phyloP scores from a whole-genome alignment of 1,140 invertebrate species.

The Drosophila sechellia region DNA sequence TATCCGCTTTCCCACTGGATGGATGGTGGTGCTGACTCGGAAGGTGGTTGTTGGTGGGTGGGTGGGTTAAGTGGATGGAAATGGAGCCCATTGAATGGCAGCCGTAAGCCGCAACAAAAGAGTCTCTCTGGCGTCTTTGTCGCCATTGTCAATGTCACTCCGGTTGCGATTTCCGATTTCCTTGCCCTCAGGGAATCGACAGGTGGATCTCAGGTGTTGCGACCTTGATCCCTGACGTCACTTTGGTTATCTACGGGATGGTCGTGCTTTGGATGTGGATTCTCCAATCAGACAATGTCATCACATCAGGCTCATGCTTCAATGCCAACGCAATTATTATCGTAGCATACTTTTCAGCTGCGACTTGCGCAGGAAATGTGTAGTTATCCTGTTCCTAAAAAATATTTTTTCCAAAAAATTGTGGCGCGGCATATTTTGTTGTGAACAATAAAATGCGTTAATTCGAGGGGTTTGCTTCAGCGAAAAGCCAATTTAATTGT shows the following conservation, averaged over 20 bases:
- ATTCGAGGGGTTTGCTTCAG: background rate
- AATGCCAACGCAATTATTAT: background rate
- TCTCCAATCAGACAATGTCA: conserved; percentile 1
- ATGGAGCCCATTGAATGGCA: conserved; percentile 15
- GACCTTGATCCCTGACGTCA: conserved; percentile 10
- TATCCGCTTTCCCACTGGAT: conserved; percentile 36
- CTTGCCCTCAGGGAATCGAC: conserved; percentile 25
- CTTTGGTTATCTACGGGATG: background rate
- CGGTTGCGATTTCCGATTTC: background rate
- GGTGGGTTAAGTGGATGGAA: background rate
- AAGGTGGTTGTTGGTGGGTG: background rate
- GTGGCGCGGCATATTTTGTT: background rate
- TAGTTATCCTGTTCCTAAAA: no score
- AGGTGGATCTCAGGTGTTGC: conserved; percentile 15
- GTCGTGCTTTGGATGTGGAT: background rate
- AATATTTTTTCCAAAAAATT: no score
- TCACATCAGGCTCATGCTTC: background rate
- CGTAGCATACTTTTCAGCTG: conserved; percentile 12
- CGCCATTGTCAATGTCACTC: conserved; percentile 8
- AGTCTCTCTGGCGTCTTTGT: conserved; percentile 1
- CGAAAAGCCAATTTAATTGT: background rate
- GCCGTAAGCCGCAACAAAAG: conserved; percentile 39
- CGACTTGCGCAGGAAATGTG: no score
- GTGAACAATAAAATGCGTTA: background rate
- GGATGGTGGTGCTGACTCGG: background rate